phyloP scores from a whole-genome alignment of 2,888 invertebrate genomes.

The Lepidochrysops patricia region DNA sequence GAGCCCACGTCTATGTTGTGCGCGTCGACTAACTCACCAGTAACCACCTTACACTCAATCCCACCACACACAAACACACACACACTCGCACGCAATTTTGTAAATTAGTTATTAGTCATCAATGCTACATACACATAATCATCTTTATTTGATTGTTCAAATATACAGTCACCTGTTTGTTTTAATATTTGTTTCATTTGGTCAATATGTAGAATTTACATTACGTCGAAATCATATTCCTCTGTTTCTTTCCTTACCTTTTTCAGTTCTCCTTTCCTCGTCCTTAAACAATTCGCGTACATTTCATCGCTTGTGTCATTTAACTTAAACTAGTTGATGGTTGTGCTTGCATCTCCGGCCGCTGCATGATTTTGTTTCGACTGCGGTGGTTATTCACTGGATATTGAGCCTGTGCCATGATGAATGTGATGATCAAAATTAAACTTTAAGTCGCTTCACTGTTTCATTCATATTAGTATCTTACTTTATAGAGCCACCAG shows the following conservation, averaged over 20 bases:
- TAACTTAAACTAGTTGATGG: not conserved
- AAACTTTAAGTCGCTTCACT: not conserved
- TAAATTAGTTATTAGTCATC: not conserved
- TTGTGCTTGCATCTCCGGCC: not conserved
- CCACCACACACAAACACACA: not conserved
- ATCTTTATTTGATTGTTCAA: not conserved
- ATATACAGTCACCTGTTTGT: not conserved
- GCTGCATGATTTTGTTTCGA: not conserved
- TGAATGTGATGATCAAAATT: not conserved
- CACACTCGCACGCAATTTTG: not conserved
- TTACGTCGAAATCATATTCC: not conserved
- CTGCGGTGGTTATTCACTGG: not conserved
- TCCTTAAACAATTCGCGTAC: not conserved
- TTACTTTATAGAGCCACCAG: not conserved
- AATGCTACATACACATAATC: not conserved
- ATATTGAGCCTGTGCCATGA: not conserved
- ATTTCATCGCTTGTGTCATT: not conserved
- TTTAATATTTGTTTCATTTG: not conserved
- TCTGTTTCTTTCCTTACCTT: too few species aligned
- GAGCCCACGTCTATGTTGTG: slow-evolving; percentile 25
- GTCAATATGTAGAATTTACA: not conserved
- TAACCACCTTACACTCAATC: not conserved
- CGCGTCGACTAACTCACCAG: not conserved
- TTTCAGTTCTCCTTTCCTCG: too few species aligned
- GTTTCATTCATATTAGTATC: not conserved